A percentile compares a stretch with the other conserved stretches of the same genome.
Conservation (phyloP, 2,888 invertebrate genomes). For the Lissonota sp. region DNA sequence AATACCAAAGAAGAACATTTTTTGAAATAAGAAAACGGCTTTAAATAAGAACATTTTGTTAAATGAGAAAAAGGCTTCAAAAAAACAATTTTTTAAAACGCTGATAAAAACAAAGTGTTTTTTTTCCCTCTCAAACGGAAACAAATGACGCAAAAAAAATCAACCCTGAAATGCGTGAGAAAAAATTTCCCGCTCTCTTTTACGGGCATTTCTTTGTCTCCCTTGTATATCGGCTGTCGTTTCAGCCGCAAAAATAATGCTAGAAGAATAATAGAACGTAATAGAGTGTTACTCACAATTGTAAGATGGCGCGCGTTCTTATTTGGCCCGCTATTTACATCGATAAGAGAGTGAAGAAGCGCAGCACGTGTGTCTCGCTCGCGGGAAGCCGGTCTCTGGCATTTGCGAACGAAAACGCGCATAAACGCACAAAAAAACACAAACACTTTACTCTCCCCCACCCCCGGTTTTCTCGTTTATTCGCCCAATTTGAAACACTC, state of each 20-base stretch:
- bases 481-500: too few species aligned
- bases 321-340: slow-evolving; percentile 26
- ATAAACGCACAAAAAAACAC: not conserved
- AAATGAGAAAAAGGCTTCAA: not conserved
- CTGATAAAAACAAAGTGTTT: too few species aligned
- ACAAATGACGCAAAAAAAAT: too few species aligned
- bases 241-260: too few species aligned
- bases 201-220: too few species aligned
- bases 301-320: not conserved
- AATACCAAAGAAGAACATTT: not conserved
- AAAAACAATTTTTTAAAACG: too few species aligned
- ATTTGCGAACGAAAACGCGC: slow-evolving; percentile 29
- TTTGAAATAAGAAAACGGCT: not conserved
- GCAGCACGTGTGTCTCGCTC: slow-evolving; percentile 46
- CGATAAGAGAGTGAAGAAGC: slow-evolving; percentile 8
- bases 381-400: slow-evolving; percentile 42
- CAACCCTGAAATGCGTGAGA: too few species aligned
- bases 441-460: too few species aligned
- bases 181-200: too few species aligned
- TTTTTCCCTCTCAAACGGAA: too few species aligned
- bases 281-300: slow-evolving; percentile 18
- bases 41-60: not conserved
- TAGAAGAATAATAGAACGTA: not conserved
- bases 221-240: too few species aligned
- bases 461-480: too few species aligned